These are phyloP conservation scores for Ciconia boyciana DNA, from an alignment of 2,113 vertebrate genomes.

Conservation along the genomic window DNA sequence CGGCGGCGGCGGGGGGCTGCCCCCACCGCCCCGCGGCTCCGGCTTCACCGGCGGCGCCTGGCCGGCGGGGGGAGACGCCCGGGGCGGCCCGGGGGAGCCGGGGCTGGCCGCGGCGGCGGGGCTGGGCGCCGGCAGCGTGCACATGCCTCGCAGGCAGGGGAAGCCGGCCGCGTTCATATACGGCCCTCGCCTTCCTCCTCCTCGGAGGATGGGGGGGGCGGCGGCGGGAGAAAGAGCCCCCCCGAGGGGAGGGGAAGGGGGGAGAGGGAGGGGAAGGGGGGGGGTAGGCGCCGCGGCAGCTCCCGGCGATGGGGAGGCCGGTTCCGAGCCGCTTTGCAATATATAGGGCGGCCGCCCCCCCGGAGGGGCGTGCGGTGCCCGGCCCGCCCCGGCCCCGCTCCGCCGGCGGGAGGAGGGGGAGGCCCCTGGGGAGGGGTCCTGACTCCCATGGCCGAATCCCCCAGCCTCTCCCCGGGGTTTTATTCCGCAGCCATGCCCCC, in stretches of 20 bases:
- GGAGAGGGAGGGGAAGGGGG: background rate
- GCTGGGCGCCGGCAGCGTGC: slow-evolving; percentile 4
- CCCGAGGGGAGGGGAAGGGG: background rate
- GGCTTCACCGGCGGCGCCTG: background rate
- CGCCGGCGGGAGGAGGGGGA: background rate
- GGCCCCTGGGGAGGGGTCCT: slow-evolving; percentile 1
- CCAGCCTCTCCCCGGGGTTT: background rate
- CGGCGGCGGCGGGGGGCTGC: background rate
- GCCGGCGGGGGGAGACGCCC: background rate
- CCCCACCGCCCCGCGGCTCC: background rate
- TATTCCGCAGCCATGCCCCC: background rate
- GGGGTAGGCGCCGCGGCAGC: background rate
- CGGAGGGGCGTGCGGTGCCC: background rate
- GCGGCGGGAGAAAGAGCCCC: background rate
- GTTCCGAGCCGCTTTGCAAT: slow-evolving; percentile 61
- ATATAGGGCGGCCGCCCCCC: slow-evolving; percentile 33
- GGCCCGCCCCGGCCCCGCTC: background rate
- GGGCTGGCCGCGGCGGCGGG: background rate
- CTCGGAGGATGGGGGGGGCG: background rate
- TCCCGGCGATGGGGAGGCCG: slow-evolving; percentile 83
- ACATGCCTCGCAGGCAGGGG: slow-evolving; percentile 31
- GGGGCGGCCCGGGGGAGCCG: background rate
- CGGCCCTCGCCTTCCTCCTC: slow-evolving; percentile 17
- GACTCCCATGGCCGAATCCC: background rate
- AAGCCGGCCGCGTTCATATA: slow-evolving; percentile 18